These are phyloP conservation scores for Falco punctatus DNA, from an alignment of 2,113 vertebrate species.

Conservation along the genomic window DNA sequence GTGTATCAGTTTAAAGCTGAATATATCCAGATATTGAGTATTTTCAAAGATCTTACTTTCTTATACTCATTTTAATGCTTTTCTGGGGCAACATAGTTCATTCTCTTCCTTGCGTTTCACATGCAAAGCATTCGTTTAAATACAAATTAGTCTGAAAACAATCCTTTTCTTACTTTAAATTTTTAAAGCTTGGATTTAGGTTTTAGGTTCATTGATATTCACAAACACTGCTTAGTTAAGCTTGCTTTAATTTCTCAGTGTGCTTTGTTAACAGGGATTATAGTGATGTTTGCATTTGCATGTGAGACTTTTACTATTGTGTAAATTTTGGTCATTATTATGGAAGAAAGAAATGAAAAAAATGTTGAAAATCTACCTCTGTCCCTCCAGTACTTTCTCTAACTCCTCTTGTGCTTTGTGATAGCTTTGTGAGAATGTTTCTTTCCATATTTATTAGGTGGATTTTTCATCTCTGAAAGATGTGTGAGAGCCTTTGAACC, in stretches of 20 bases:
- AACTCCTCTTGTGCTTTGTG: conserved; percentile 12
- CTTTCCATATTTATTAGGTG: conserved; percentile 29
- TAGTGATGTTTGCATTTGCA: conserved; percentile 77
- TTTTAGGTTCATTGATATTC: conserved; percentile 80
- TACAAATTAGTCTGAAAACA: conserved; percentile 78
- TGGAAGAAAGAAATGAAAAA: conserved; percentile 60
- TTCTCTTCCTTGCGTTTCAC: conserved; percentile 31
- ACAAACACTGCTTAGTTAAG: conserved; percentile 76
- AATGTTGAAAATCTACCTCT: neutral
- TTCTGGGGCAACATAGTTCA: conserved; percentile 27
- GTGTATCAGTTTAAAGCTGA: neutral
- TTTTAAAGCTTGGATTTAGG: conserved; percentile 77
- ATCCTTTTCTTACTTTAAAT: conserved; percentile 66
- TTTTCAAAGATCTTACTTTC: neutral
- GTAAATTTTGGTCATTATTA: conserved; percentile 68
- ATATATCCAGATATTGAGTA: neutral
- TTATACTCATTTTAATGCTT: neutral
- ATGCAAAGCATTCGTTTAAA: conserved; percentile 73
- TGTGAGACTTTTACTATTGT: conserved; percentile 69
- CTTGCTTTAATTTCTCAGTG: conserved; percentile 80
- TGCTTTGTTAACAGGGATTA: conserved; percentile 81
- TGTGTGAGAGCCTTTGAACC: neutral
- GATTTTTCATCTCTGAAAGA: conserved; percentile 25
- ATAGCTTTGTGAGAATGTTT: neutral
- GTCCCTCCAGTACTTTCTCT: neutral